Base-by-base conservation (phyloP, 2,888 invertebrate genomes). In the Eristalis pertinax region DNA sequence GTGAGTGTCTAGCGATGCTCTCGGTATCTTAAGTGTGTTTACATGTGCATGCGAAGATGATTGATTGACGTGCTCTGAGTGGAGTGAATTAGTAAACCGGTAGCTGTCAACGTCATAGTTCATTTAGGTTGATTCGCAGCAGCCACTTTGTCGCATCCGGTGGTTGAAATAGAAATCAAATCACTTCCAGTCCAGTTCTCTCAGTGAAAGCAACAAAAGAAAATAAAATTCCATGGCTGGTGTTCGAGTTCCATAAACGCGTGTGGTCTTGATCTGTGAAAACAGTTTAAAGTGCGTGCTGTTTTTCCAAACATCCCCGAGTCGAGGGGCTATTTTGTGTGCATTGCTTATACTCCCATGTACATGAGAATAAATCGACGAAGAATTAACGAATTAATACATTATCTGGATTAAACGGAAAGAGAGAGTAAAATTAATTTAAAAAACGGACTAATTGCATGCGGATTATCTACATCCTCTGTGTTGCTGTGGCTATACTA, bases 391-490 rank as follows among this genome's bases (percentile, higher is more conserved):
- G 69, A 67, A 72, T 70, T 38, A 62, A 43, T 26, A 68, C 63
- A 80, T 65, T 60, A 32, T 64, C 79, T 32, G 87, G 84, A 80
- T 82, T 84, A 87, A 87, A 63, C n/a, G 67, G 70, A 15, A 56
- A 72, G 67, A 76, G 73, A 73, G 76, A 76, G 43, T 73, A 60
- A 84, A 80, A 79, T 79, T 80, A 84, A 84, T 82, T 83, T 68
- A 79, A 76, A 84, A 69, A 79, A 76, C 26, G 87, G 87, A 87
- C 87, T 80, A 87, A 84, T 87, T 87, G 87, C 84, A 84, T 84
- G 87, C 87, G 84, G 87, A 87, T 84, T 87, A 87, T 87, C 76
- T 60, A 68, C 77, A 50, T 29, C 63, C 78, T 63, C 75, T 75
- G 70, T 64, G 58, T 24, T 79, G 60, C 72, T 69, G 87, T 79